A percentile compares a stretch with the other conserved stretches of the same genome.
phyloP scores from a whole-genome alignment of 2,113 vertebrate genomes.

The Typhlomys cinereus region DNA sequence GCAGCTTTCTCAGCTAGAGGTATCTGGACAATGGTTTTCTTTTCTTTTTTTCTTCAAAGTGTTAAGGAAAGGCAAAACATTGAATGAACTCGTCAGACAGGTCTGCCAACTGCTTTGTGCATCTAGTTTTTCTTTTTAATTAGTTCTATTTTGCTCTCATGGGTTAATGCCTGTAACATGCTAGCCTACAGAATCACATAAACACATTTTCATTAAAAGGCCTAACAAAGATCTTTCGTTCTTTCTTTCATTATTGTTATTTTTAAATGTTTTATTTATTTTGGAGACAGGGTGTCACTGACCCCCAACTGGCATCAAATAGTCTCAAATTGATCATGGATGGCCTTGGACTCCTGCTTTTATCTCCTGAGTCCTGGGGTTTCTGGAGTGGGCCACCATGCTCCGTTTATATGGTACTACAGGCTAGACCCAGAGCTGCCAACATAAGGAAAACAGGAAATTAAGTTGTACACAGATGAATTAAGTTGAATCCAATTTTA shows the following conservation, averaged over 20 bases:
- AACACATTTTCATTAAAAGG: background rate
- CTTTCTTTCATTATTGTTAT: background rate
- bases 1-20: background rate
- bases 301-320: background rate
- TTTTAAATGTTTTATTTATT: background rate
- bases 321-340: background rate
- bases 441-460: conserved; percentile 15
- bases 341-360: background rate
- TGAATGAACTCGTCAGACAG: background rate
- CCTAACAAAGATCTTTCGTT: background rate
- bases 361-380: background rate
- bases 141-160: background rate
- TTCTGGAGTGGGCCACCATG: too few species aligned
- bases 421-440: background rate
- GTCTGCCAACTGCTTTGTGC: background rate
- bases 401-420: background rate
- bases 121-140: background rate
- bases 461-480: conserved; percentile 19
- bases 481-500: conserved; percentile 18
- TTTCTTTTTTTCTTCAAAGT: background rate
- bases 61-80: background rate
- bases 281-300: background rate
- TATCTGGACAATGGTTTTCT: background rate
- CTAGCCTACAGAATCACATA: background rate
- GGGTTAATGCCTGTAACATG: background rate